Base-by-base conservation (phyloP, 2,888 invertebrate genomes). In the Coelinius sp. region DNA sequence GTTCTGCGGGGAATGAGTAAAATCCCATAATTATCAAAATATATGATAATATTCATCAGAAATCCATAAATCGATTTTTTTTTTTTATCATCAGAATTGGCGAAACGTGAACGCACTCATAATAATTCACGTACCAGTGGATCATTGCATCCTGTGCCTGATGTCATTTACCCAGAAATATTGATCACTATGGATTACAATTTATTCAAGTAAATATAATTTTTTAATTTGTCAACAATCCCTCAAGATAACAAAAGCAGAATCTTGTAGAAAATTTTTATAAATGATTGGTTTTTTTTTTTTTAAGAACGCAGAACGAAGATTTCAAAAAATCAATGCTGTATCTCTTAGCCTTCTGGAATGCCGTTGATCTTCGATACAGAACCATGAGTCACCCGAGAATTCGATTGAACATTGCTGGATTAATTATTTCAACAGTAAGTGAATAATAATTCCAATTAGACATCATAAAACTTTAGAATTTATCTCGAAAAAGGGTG, bases 331-430 rank as follows among this genome's bases (percentile, higher is more conserved):
- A 77, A 56, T 74, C 81, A 0, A 75, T 77, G 27, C 73, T 75
- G 56, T 86, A 86, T 67, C 65, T 84, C 17, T 27, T 84, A 7
- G 78, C 85, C 0, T 85, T 83, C 59, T 85, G 84, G 84, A 82
- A 85, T 66, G 86, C 80, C 7, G 83, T 86, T 1, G 85, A 86
- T 71, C 80, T 86, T 56, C 79, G 84, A 62, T 86, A 82, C 31
- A 78, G 86, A 62, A 70, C 74, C 31, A 75, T 86, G 10, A 68
- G 62, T 3, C 74, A 80, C 24, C 86, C 85, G 0, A 76, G 70
- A 63, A 79, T 86, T 59, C 82, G 84, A 25, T 72, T 85, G 5
- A 83, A 83, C 68, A 80, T 86, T 49, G 84, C 82, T 8, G 85
- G 83, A 49, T 77, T 83, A 27, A 73, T 83, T 41, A 76, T 83